Evolutionary conservation across 2,797 vertebrate genomes (phyloP).

Genomic region (Iguana delicatissima): DNA sequence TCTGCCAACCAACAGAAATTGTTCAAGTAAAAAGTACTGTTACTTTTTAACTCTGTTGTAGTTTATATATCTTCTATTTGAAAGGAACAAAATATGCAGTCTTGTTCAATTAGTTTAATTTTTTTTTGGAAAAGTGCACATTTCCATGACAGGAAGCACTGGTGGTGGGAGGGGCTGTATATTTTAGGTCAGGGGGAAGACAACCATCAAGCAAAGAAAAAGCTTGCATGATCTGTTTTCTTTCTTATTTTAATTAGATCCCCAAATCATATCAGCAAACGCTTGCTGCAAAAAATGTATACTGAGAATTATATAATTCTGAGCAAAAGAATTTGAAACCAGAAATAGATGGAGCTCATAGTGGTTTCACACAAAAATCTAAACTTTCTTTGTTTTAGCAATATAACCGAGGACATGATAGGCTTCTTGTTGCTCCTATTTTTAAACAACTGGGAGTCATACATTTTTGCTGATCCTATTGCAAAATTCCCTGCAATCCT

Average conservation of each 20-base stretch:
- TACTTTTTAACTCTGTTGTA: not conserved
- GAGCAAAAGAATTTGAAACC: not conserved
- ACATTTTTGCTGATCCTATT: too few species aligned
- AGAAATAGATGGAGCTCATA: not conserved
- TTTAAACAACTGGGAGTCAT: too few species aligned
- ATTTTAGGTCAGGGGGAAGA: not conserved
- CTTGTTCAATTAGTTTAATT: not conserved
- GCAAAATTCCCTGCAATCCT: too few species aligned
- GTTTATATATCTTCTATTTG: not conserved
- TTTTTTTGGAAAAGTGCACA: not conserved
- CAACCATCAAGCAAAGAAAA: not conserved
- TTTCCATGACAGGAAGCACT: not conserved
- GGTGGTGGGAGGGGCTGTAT: not conserved
- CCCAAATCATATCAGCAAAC: not conserved
- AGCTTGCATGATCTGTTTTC: not conserved
- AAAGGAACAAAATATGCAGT: not conserved
- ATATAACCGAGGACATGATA: not conserved
- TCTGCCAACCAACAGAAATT: not conserved
- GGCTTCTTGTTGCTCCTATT: too few species aligned
- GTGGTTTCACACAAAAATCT: not conserved
- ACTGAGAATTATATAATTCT: not conserved
- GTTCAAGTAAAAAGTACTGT: not conserved
- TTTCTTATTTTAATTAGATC: not conserved
- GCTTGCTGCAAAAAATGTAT: not conserved
- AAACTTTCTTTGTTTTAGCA: not conserved